A percentile compares a stretch with the other conserved stretches of the same genome.
Conservation (phyloP, 1,140 invertebrate species). For the Drosophila ogumai region DNA sequence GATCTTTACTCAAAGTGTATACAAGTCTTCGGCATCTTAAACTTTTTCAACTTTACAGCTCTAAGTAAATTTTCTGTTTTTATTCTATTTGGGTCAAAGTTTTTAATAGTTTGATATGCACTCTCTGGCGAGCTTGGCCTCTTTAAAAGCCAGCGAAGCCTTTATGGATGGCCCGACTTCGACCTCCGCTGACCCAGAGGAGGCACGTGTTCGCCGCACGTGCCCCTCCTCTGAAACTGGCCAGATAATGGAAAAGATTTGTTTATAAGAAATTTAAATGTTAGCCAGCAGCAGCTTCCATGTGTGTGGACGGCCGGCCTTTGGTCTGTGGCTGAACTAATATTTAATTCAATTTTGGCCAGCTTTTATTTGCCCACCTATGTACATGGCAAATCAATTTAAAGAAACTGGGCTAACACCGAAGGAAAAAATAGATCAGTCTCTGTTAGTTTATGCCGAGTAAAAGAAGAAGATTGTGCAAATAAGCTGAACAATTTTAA, state of each 20-base stretch:
- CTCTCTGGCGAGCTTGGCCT: constrained; percentile 6
- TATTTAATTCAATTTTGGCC: constrained; percentile 65
- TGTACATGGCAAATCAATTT: constrained; percentile 73
- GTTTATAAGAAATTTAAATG: constrained; percentile 68
- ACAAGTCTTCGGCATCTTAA: neutral
- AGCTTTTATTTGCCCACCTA: constrained; percentile 51
- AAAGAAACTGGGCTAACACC: constrained; percentile 42
- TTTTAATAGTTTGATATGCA: constrained; percentile 74
- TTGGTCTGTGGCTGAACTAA: constrained; percentile 29
- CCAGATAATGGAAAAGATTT: constrained; percentile 63
- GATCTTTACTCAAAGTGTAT: neutral
- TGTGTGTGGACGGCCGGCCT: constrained; percentile 10
- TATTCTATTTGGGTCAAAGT: constrained; percentile 80
- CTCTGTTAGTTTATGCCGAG: neutral
- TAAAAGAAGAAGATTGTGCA: neutral
- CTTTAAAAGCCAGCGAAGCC: constrained; percentile 30
- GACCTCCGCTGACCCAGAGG: constrained; percentile 45
- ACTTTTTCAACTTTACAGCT: neutral
- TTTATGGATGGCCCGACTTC: constrained; percentile 43
- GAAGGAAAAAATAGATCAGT: neutral
- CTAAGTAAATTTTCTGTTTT: constrained; percentile 74
- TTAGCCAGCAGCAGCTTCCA: constrained; percentile 8
- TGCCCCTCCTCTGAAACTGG: constrained; percentile 7
- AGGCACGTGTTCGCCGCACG: constrained; percentile 36
- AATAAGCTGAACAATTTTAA: neutral